Conservation (phyloP, 2,888 invertebrate species). For the Escarpia spicata region DNA sequence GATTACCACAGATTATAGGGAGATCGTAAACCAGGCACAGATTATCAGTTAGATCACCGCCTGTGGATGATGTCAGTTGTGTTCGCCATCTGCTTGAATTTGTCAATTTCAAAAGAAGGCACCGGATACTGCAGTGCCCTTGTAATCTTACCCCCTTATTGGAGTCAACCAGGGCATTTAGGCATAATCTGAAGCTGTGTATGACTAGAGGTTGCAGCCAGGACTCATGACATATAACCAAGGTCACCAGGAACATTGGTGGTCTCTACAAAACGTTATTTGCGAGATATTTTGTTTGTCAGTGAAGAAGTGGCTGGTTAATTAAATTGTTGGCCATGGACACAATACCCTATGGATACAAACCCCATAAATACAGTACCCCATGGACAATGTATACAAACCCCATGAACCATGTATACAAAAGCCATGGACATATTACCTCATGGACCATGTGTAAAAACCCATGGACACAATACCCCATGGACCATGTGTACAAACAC, state of each 20-base stretch:
- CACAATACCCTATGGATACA: not conserved
- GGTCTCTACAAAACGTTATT: not conserved
- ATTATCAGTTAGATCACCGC: not conserved
- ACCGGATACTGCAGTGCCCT: not conserved
- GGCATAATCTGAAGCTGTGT: not conserved
- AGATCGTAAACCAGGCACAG: not conserved
- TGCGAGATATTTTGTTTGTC: not conserved
- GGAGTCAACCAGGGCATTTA: not conserved
- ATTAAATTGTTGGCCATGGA: not conserved
- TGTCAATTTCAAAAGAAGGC: slow-evolving; percentile 1
- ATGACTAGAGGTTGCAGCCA: not conserved
- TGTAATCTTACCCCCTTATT: too few relatives aligned
- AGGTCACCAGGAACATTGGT: not conserved
- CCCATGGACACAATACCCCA: too few relatives aligned
- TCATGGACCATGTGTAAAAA: too few relatives aligned
- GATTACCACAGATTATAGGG: not conserved
- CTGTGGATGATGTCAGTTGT: not conserved
- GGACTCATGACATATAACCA: not conserved
- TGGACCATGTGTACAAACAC: too few relatives aligned
- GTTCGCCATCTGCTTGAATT: not conserved
- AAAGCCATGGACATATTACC: too few relatives aligned
- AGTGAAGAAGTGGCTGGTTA: not conserved
- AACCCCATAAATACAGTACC: not conserved
- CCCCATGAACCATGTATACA: too few relatives aligned
- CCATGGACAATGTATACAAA: not conserved